Conservation (phyloP, 2,797 vertebrate genomes). For the Sebastes diploproa region DNA sequence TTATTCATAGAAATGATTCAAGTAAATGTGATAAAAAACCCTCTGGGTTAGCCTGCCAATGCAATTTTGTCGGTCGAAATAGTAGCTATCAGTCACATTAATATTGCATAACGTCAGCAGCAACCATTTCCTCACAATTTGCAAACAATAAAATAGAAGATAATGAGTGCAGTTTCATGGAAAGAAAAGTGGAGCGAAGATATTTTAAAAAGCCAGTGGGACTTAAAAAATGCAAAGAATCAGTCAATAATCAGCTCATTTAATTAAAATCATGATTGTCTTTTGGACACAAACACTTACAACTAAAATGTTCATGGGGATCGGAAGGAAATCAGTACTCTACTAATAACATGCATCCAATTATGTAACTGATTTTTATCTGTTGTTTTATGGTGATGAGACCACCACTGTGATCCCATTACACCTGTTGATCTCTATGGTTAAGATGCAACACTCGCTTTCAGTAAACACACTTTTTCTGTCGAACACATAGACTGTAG, state of each 20-base stretch:
- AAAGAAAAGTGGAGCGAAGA: not conserved
- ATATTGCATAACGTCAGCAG: not conserved
- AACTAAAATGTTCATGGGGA: not conserved
- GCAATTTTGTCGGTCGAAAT: not conserved
- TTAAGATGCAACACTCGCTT: not conserved
- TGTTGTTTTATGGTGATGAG: not conserved
- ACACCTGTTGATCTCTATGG: not conserved
- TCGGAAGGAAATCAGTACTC: constrained; percentile 1
- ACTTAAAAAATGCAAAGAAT: not conserved
- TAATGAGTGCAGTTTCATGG: not conserved
- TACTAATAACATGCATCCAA: not conserved
- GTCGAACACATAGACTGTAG: not conserved
- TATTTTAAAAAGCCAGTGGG: not conserved
- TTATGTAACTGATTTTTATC: not conserved
- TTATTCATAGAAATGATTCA: not conserved
- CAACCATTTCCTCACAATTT: not conserved
- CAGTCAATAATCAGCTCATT: constrained; percentile 11
- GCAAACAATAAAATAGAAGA: not conserved
- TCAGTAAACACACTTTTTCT: not conserved
- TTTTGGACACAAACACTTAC: not conserved
- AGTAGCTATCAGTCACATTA: not conserved
- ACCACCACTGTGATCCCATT: not conserved
- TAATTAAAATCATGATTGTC: constrained; percentile 5
- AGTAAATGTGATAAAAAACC: not conserved
- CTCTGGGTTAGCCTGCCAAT: not conserved